Evolutionary conservation across 2,113 vertebrate genomes (phyloP), one percentile per base, ranked within the genome.

Genomic region (Hippocampus guttulatus): DNA sequence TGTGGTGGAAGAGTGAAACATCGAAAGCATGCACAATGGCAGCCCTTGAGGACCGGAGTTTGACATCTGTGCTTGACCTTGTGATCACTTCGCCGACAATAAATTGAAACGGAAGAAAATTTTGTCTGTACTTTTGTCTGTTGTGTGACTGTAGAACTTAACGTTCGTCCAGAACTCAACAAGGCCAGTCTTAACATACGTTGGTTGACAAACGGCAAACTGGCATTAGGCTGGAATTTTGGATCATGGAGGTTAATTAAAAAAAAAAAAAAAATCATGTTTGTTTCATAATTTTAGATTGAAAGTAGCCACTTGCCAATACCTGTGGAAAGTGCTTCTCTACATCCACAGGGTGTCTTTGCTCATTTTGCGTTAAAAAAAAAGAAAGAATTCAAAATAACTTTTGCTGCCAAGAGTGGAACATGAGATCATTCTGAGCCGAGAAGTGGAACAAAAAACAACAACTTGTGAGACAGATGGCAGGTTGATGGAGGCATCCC

Each of bases 401-500:
- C 10, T 14, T 38, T 64, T 12, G 33, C 23, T 64, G 21, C 38
- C 38, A 64, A n/a, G 62, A 64, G 4, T 15, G 11, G 10, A 11
- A 12, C n/a, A 7, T 11, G 41, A 43, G 41, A 23, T n/a, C 10
- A 14, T 43, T 64, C 21, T 14, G 21, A 43, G 40, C 21, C 43
- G 40, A 64, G 20, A 20, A 23, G 38, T 41, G 40, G 9, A 43
- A 64, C 43, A 64, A 33, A 33, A 33, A 33, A 33, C 0, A 33
- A 33, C 5, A 33, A 38, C 5, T 43, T 64, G 21, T 8, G 5
- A 64, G 40, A 64, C 62, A 64, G 62, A 64, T 64, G 62, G 62
- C 38, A 43, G 38, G 62, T 64, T n/a, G 62, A 64, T 64, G 21
- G 62, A 43, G 21, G 61, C 38, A n/a, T n/a, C 61, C 33, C 30